Percentiles rank a stretch among this genome's conserved stretches.
phyloP scores from a whole-genome alignment of 2,888 invertebrate genomes.

The Phasia obesa region DNA sequence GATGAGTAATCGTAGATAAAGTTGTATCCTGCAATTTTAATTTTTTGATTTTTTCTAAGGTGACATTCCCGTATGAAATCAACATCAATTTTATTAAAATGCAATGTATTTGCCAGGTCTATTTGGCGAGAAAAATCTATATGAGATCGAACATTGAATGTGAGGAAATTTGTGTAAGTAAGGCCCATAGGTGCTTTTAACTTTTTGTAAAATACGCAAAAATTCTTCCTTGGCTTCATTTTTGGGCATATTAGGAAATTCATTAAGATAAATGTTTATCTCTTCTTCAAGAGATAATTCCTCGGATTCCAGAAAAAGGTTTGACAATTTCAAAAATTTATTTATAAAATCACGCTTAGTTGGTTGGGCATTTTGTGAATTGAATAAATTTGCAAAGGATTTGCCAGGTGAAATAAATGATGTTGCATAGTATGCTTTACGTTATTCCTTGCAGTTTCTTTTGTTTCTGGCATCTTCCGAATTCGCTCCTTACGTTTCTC shows the following conservation, averaged over 20 bases:
- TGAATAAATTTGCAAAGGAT: background rate
- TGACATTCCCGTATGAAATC: constrained; percentile 23
- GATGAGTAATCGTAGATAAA: too few species aligned
- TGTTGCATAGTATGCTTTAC: background rate
- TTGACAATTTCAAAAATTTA: constrained; percentile 23
- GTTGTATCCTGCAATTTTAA: background rate
- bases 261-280: background rate
- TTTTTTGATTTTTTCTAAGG: background rate
- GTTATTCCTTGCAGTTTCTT: background rate
- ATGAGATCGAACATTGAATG: constrained; percentile 1
- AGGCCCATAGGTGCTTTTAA: background rate
- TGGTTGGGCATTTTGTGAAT: too few species aligned
- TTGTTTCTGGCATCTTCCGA: background rate
- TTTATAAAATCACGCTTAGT: background rate
- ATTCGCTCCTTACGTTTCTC: too few species aligned
- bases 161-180: background rate
- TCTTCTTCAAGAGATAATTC: background rate
- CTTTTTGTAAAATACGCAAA: constrained; percentile 26
- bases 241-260: constrained; percentile 28
- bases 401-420: background rate
- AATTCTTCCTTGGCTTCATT: constrained; percentile 21
- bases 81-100: constrained; percentile 25
- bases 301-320: too few species aligned
- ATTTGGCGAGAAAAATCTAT: constrained; percentile 3
- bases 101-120: constrained; percentile 3